These are phyloP conservation scores for Colletes latitarsis DNA, from an alignment of 1,140 invertebrate genomes.

Conservation along the genomic window DNA sequence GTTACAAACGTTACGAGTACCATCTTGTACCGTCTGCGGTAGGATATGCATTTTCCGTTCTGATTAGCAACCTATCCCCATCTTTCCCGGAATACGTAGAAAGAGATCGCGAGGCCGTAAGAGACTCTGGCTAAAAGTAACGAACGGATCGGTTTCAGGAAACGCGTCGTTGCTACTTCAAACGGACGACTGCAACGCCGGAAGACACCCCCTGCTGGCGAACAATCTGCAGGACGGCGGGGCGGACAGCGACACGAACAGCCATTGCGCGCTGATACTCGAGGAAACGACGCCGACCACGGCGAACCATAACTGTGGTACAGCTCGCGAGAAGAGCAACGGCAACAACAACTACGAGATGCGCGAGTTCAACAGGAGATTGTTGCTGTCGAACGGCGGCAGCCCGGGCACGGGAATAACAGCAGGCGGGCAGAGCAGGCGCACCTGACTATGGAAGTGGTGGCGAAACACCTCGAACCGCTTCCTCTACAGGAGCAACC, in stretches of 20 bases:
- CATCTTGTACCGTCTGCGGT: neutral
- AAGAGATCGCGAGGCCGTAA: no score
- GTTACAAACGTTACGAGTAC: neutral
- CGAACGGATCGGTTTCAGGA: conserved; percentile 55
- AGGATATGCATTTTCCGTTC: no score
- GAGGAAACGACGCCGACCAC: conserved; percentile 78
- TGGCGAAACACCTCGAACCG: conserved; percentile 75
- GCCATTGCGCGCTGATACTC: conserved; percentile 83
- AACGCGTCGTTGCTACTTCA: conserved; percentile 73
- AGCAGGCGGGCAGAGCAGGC: conserved; percentile 70
- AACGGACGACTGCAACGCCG: conserved; percentile 72
- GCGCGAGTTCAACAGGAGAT: conserved; percentile 82
- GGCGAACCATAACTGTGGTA: conserved; percentile 65
- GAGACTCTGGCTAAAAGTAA: no score
- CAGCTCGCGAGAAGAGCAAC: conserved; percentile 84
- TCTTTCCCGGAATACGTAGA: no score
- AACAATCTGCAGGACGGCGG: conserved; percentile 81
- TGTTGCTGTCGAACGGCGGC: conserved; percentile 75
- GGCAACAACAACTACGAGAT: conserved; percentile 90
- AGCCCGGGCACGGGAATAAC: conserved; percentile 67
- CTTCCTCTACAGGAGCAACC: conserved; percentile 75
- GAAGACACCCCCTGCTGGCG: conserved; percentile 78
- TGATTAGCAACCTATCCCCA: no score
- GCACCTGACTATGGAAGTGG: conserved; percentile 80
- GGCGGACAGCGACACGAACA: conserved; percentile 85